phyloP scores from a whole-genome alignment of 1,140 invertebrate genomes.

The Metopolophium dirhodum region DNA sequence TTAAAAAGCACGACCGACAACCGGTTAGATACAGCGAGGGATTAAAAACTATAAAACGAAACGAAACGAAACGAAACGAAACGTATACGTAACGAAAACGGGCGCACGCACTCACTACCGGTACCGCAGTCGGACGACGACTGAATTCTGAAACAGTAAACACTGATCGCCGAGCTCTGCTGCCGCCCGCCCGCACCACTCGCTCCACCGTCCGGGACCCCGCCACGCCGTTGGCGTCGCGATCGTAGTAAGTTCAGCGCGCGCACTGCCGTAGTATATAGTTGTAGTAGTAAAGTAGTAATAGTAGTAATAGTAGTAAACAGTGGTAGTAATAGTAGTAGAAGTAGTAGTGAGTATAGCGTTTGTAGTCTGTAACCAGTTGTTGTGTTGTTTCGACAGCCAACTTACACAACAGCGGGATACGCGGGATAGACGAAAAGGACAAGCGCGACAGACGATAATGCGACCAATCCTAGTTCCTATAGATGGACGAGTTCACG shows the following conservation, averaged over 20 bases:
- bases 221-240: not conserved
- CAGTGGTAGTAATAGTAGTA: not conserved
- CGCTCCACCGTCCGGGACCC: not conserved
- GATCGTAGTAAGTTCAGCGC: not conserved
- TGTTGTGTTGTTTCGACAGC: not conserved
- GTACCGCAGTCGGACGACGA: not conserved
- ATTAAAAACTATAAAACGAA: conserved; percentile 34
- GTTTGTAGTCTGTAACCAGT: not conserved
- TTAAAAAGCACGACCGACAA: not conserved
- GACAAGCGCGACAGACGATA: too few species aligned
- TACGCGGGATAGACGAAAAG: too few species aligned
- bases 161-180: not conserved
- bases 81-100: conserved; percentile 57
- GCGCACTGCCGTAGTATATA: not conserved
- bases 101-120: not conserved
- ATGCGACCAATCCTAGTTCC: not conserved
- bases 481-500: not conserved
- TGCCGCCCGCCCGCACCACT: too few species aligned
- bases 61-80: conserved; percentile 32
- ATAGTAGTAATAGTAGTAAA: not conserved
- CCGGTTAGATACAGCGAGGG: not conserved
- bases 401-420: not conserved
- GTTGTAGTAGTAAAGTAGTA: not conserved
- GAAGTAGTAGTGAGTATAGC: not conserved
- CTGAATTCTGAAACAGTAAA: conserved; percentile 27